Conservation (phyloP, 1,140 invertebrate genomes). For the Chrysomallon squamiferum region DNA sequence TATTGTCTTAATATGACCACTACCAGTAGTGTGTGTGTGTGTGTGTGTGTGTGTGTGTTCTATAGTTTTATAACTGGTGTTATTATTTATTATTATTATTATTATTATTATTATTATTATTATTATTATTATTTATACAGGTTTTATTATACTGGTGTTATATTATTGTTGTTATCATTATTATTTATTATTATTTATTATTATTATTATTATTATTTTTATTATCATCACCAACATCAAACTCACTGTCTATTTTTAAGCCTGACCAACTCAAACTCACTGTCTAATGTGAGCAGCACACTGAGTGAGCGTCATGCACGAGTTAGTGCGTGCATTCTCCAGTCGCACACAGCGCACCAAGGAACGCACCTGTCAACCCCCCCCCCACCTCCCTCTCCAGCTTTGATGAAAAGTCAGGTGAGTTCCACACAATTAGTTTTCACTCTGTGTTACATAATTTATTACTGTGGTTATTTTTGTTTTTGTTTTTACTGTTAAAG, state of each 20-base stretch:
- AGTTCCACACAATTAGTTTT: neutral
- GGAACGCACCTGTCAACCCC: conserved; percentile 52
- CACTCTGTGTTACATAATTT: neutral
- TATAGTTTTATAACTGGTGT: too few species aligned
- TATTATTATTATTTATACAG: too few species aligned
- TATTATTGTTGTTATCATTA: too few species aligned
- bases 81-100: too few species aligned
- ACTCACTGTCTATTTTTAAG: neutral
- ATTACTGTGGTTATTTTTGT: neutral
- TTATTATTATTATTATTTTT: too few species aligned
- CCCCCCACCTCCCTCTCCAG: conserved; percentile 48
- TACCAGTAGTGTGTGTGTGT: too few species aligned
- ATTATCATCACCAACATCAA: too few species aligned
- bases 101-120: too few species aligned
- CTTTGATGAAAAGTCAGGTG: conserved; percentile 50
- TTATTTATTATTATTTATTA: too few species aligned
- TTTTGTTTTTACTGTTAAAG: neutral
- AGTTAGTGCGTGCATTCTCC: conserved; percentile 54
- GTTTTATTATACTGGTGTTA: too few species aligned
- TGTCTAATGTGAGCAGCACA: conserved; percentile 55
- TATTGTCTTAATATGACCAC: too few species aligned
- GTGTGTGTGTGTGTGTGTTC: too few species aligned
- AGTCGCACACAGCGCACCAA: conserved; percentile 56
- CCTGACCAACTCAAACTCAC: conserved; percentile 25
- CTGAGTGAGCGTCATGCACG: conserved; percentile 54